Evolutionary conservation across 2,113 vertebrate genomes (phyloP), one percentile per base, ranked within the genome.

Genomic region (Pan troglodytes): DNA sequence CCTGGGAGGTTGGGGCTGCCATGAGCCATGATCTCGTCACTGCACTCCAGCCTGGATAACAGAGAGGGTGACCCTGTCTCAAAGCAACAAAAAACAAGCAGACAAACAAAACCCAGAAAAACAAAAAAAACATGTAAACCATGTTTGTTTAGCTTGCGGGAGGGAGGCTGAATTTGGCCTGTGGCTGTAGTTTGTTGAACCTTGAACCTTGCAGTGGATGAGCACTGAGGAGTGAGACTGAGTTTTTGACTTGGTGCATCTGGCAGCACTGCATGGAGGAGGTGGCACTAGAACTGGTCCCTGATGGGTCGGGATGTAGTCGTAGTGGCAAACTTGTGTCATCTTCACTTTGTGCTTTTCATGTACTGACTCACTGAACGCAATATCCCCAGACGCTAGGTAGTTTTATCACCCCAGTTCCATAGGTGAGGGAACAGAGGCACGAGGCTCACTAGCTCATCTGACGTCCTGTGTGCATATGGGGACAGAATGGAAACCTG

Each of bases 401-500:
- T 11, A 6, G 12, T 52, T 11, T 23, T n/a, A 43, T 35, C 38
- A 27, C 32, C 6, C 80, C 22, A 2, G 4, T 27, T 30, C 59
- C 2, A 5, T 5, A 38, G 68, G 38, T 0, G 14, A 83, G 75
- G 68, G 35, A 17, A 5, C 13, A 35, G n/a, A 72, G 52, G 14
- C 12, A 4, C 0, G 23, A 27, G 18, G 38, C 12, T 11, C 1
- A 18, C 1, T 2, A 0, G 22, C 78, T 57, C 25, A 2, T 32
- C 64, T 32, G 3, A 27, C 3, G 1, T 78, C 23, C 48, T 40
- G 2, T 1, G 8, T 40, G 48, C 7, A 0, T 2, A 0, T 2
- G 38, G 40, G 38, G 55, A 20, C 20, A 6, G 40, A 57, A 27
- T 2, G 4, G 17, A 11, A 16, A 38, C 11, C 45, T 68, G 68